These are phyloP conservation scores for Sitobion miscanthi DNA, from an alignment of 1,140 invertebrate genomes.

Conservation along the genomic window DNA sequence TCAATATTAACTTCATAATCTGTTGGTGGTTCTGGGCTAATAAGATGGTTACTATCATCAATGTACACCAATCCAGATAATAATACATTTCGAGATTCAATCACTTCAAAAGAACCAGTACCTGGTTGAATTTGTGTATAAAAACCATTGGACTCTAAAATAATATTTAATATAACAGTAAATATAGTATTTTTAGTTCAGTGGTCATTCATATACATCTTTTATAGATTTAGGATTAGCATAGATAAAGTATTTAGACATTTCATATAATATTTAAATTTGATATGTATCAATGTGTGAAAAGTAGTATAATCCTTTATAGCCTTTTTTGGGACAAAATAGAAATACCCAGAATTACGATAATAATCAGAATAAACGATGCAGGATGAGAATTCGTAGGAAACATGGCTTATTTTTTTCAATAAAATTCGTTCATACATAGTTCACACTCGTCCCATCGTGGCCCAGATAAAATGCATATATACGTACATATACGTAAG, in stretches of 20 bases:
- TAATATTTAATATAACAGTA: background rate
- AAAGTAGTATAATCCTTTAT: background rate
- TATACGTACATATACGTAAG: no score
- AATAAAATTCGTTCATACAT: no score
- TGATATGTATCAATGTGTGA: background rate
- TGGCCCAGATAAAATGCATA: no score
- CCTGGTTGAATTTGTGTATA: conserved; percentile 29
- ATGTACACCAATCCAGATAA: conserved; percentile 10
- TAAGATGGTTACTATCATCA: conserved; percentile 28
- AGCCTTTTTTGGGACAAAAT: background rate
- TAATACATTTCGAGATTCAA: background rate
- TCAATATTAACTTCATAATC: conserved; percentile 30
- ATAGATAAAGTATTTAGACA: background rate
- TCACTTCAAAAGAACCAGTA: conserved; percentile 28
- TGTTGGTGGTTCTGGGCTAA: conserved; percentile 34
- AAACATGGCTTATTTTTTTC: no score
- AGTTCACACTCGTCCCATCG: no score
- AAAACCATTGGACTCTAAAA: conserved; percentile 36
- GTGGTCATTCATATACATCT: no score
- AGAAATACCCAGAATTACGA: no score
- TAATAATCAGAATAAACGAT: no score
- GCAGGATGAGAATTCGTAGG: no score
- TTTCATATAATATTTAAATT: background rate
- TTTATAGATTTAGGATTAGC: no score
- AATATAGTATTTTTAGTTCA: background rate